Evolutionary conservation across 2,797 vertebrate genomes (phyloP).

Genomic region (Sebastolobus alascanus): DNA sequence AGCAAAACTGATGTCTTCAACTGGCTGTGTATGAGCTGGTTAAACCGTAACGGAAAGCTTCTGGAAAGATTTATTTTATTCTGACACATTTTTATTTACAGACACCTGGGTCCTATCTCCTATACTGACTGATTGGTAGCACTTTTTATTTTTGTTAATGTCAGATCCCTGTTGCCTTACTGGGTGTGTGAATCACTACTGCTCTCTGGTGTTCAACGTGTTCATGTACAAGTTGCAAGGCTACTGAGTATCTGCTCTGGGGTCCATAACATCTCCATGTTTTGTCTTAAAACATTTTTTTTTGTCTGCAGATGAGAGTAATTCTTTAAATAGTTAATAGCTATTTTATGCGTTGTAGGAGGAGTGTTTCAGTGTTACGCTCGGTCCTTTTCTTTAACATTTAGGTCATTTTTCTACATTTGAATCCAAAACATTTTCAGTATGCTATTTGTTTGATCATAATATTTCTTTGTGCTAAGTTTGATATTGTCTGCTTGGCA

Average conservation of each 20-base stretch:
- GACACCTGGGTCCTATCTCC: constrained; percentile 18
- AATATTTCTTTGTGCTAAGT: constrained; percentile 29
- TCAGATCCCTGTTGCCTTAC: constrained; percentile 40
- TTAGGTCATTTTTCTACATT: constrained; percentile 3
- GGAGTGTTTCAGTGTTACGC: constrained; percentile 1
- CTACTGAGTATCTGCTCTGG: constrained; percentile 20
- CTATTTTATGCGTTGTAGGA: neutral
- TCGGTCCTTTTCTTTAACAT: neutral
- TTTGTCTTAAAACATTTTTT: constrained; percentile 4
- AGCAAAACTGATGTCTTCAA: constrained; percentile 29
- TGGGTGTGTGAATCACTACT: constrained; percentile 63
- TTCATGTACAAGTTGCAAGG: constrained; percentile 54
- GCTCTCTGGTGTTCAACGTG: constrained; percentile 78
- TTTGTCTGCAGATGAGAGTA: constrained; percentile 5
- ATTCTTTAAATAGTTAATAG: neutral
- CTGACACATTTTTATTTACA: constrained; percentile 8
- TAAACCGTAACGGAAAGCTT: constrained; percentile 18
- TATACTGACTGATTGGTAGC: constrained; percentile 3
- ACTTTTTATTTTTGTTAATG: constrained; percentile 36
- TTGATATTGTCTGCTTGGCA: neutral
- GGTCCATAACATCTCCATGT: constrained; percentile 8
- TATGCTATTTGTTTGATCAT: constrained; percentile 16
- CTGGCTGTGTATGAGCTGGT: constrained; percentile 19
- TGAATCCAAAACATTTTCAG: constrained; percentile 13
- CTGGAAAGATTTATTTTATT: constrained; percentile 23